Conservation (phyloP, 2,888 invertebrate genomes). For the Drosophila meridiana region DNA sequence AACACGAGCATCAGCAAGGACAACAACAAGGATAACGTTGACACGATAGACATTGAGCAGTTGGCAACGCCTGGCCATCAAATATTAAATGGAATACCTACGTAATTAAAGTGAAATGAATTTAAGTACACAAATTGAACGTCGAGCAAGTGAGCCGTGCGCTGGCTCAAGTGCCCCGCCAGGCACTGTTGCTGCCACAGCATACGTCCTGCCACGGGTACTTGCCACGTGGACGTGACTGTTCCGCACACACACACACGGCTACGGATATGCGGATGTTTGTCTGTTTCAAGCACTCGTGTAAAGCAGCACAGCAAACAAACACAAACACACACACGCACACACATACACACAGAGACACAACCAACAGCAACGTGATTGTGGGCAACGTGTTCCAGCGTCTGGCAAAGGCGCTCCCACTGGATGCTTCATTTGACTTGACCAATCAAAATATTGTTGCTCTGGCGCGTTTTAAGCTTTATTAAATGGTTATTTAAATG, state of each 20-base stretch:
- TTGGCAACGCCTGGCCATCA: constrained; percentile 57
- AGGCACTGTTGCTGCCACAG: constrained; percentile 25
- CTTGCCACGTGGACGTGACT: constrained; percentile 23
- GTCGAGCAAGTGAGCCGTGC: constrained; percentile 68
- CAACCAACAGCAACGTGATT: constrained; percentile 54
- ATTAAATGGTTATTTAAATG: constrained; percentile 64
- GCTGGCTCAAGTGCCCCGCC: constrained; percentile 41
- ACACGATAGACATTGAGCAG: constrained; percentile 62
- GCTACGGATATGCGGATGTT: constrained; percentile 43
- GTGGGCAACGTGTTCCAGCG: constrained; percentile 53
- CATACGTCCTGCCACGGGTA: constrained; percentile 7
- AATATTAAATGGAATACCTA: constrained; percentile 80
- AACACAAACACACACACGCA: constrained; percentile 18
- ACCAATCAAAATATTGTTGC: constrained; percentile 61
- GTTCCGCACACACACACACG: constrained; percentile 22
- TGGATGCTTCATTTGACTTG: constrained; percentile 68
- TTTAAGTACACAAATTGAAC: constrained; percentile 80
- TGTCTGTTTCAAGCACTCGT: constrained; percentile 52
- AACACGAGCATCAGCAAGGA: background rate
- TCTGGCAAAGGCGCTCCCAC: constrained; percentile 13
- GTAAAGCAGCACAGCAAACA: constrained; percentile 56
- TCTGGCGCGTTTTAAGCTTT: constrained; percentile 38
- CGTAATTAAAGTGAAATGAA: constrained; percentile 81
- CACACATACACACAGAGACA: constrained; percentile 6
- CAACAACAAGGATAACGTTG: constrained; percentile 36